Base-by-base conservation (phyloP, 2,797 vertebrate species). In the Coendou prehensilis region DNA sequence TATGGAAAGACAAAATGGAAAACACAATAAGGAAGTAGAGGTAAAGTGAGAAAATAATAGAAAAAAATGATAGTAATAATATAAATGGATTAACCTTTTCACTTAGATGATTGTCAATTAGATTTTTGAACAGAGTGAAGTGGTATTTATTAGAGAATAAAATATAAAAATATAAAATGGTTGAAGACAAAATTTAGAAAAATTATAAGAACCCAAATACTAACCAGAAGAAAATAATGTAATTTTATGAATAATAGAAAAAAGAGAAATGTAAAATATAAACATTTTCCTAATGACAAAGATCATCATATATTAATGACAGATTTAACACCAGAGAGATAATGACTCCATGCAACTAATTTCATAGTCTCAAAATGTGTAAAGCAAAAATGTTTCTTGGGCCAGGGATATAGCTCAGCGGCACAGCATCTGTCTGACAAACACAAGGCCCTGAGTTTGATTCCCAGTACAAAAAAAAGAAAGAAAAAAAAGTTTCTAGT, bases 131-230 rank as follows among this genome's bases (percentile, higher is more conserved):
- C 15, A 86, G 13, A 85, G 18, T 17, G 47, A 81, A 52, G n/a
- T 61, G 14, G 0, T 22, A 10, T 64, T 75, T 87, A 93, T 83
- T 69, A n/a, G 57, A 64, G 14, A 67, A 64, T 52, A 75, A 73
- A 85, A 84, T 64, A 91, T 41, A 41, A 88, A 94, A 81, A 91
- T 37, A 79, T 22, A 28, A 41, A 92, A 71, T 28, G 47, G 41
- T 23, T 85, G 15, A 94, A 91, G 30, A 28, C 37, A 37, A 95
- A 95, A 76, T 83, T 20, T 84, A 71, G 22, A 90, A 80, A 83
- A 73, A 22, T 63, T 85, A 6, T n/a, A 64, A 83, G 45, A 79
- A 59, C 50, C 50, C 22, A 80, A 91, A 88, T 37, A 67, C 2
- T 85, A 81, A 50, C 14, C 15, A 89, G 50, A 92, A 52, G 45